These are phyloP conservation scores for Drosophila seguyi DNA, from an alignment of 1,140 invertebrate species.

Conservation along the genomic window DNA sequence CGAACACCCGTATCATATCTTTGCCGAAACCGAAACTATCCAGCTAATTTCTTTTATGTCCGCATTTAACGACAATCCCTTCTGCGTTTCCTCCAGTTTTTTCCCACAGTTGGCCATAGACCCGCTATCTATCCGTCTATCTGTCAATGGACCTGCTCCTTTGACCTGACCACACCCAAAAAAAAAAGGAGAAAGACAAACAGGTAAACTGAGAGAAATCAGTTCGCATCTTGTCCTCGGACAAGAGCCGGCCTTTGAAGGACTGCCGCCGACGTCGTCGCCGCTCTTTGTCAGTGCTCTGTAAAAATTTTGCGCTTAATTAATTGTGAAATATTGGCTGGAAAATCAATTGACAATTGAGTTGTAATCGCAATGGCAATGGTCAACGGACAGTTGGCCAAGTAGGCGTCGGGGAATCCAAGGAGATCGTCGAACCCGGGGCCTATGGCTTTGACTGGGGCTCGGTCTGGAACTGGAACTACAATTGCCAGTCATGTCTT, in stretches of 20 bases:
- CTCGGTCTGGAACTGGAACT: slow-evolving; percentile 45
- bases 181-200: not conserved
- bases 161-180: slow-evolving; percentile 65
- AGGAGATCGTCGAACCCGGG: slow-evolving; percentile 51
- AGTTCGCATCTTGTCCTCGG: slow-evolving; percentile 41
- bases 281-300: slow-evolving; percentile 28
- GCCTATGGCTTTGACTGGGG: not conserved
- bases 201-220: slow-evolving; percentile 50
- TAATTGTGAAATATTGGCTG: slow-evolving; percentile 78
- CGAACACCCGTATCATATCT: slow-evolving; percentile 35
- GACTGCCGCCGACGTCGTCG: slow-evolving; percentile 42
- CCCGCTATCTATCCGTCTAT: slow-evolving; percentile 38
- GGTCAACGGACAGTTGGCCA: slow-evolving; percentile 40
- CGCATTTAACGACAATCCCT: slow-evolving; percentile 61
- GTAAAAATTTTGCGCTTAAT: slow-evolving; percentile 79
- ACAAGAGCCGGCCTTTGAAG: slow-evolving; percentile 42
- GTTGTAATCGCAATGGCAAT: slow-evolving; percentile 62
- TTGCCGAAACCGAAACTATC: slow-evolving; percentile 46
- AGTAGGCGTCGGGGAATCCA: slow-evolving; percentile 65
- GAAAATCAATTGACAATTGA: slow-evolving; percentile 66
- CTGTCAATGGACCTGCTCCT: slow-evolving; percentile 60
- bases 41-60: slow-evolving; percentile 71
- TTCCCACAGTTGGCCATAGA: slow-evolving; percentile 57
- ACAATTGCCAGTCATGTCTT: slow-evolving; percentile 83
- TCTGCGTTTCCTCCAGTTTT: slow-evolving; percentile 27